Evolutionary conservation across 2,888 invertebrate genomes (phyloP).

Genomic region (Odontocolon sp.): DNA sequence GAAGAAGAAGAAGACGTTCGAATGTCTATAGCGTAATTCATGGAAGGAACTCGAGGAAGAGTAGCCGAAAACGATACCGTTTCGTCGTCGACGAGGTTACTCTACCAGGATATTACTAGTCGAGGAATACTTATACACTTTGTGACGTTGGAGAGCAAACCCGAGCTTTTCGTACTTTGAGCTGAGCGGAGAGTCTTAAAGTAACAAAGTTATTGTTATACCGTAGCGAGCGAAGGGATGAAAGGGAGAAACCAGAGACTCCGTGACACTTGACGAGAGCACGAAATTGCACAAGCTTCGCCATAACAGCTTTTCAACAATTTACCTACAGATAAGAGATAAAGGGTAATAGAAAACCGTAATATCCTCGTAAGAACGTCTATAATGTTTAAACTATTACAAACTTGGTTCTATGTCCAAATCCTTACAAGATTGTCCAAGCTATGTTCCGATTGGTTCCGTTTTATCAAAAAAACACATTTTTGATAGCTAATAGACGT

Average conservation of each 20-base stretch:
- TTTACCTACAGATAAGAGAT: slow-evolving; percentile 20
- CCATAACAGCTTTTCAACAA: slow-evolving; percentile 46
- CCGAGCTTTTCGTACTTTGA: slow-evolving; percentile 44
- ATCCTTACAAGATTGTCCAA: too few species aligned
- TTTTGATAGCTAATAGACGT: too few species aligned
- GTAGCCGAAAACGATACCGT: not conserved
- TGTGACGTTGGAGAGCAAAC: slow-evolving; percentile 18
- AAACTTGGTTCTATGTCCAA: slow-evolving; percentile 36
- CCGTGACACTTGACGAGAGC: slow-evolving; percentile 33
- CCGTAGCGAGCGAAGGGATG: not conserved
- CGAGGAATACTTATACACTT: slow-evolving; percentile 23
- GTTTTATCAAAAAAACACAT: too few species aligned
- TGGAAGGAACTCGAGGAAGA: not conserved
- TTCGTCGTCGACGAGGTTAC: slow-evolving; percentile 16
- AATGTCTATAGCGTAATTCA: not conserved
- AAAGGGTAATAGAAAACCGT: not conserved
- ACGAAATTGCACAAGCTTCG: slow-evolving; percentile 34
- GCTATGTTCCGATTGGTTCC: too few species aligned
- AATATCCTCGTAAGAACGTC: slow-evolving; percentile 23
- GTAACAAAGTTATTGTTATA: slow-evolving; percentile 56
- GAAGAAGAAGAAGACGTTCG: not conserved
- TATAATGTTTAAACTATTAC: not conserved
- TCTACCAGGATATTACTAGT: slow-evolving; percentile 42
- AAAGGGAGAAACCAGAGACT: not conserved
- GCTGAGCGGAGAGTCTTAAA: slow-evolving; percentile 34